These are phyloP conservation scores for Drosophila varians DNA, from an alignment of 1,140 invertebrate genomes.

Conservation along the genomic window DNA sequence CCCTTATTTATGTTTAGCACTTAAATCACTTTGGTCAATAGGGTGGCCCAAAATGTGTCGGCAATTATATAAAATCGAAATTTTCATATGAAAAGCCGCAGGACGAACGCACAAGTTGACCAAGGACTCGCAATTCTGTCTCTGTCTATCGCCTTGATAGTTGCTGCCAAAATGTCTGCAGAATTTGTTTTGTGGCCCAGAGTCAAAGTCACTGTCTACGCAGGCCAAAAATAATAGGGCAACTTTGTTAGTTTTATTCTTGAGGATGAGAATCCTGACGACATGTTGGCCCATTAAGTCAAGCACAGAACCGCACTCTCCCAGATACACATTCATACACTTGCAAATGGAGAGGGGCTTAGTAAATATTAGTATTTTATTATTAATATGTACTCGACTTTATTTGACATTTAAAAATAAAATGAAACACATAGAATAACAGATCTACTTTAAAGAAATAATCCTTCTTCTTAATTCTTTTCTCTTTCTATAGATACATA, in stretches of 20 bases:
- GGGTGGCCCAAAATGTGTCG: constrained; percentile 3
- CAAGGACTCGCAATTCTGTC: constrained; percentile 42
- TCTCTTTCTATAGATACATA: no score
- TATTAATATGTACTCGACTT: no score
- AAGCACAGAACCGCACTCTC: constrained; percentile 37
- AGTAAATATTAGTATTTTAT: neutral
- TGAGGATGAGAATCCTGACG: constrained; percentile 31
- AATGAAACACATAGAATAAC: no score
- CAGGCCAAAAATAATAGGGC: constrained; percentile 67
- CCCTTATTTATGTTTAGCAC: constrained; percentile 37
- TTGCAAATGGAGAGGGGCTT: neutral
- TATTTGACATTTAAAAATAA: neutral
- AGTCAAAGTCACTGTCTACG: constrained; percentile 57
- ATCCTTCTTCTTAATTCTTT: no score
- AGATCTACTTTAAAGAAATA: no score
- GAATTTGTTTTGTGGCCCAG: constrained; percentile 57
- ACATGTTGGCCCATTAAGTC: constrained; percentile 60
- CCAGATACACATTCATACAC: neutral
- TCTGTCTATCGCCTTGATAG: constrained; percentile 12
- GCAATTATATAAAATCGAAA: constrained; percentile 45
- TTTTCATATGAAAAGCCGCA: constrained; percentile 13
- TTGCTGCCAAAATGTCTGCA: constrained; percentile 71
- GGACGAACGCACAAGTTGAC: constrained; percentile 31
- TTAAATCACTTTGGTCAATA: constrained; percentile 26
- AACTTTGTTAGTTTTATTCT: constrained; percentile 51